Percentiles rank a stretch among this genome's conserved stretches.
Conservation (phyloP, 2,797 vertebrate genomes). For the Anguilla obscura region DNA sequence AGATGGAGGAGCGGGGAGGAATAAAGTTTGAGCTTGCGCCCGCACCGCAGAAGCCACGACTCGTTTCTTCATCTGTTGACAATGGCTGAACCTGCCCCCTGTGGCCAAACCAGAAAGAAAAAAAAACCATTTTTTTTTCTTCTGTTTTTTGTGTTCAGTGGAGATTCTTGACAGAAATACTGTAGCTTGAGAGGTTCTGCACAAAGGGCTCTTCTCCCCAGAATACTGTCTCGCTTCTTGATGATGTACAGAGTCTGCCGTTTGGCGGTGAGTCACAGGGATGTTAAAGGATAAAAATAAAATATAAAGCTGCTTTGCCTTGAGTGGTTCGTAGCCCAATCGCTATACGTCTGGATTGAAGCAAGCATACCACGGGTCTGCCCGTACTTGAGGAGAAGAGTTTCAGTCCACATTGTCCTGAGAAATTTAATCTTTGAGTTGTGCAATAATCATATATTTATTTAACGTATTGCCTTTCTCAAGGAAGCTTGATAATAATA, state of each 20-base stretch:
- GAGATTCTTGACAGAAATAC: not conserved
- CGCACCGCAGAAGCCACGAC: not conserved
- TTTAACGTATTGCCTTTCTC: too few species aligned
- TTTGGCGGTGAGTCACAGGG: not conserved
- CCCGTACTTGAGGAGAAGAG: not conserved
- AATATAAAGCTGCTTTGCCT: not conserved
- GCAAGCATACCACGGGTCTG: not conserved
- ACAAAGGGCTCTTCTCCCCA: not conserved
- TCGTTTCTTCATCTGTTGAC: not conserved
- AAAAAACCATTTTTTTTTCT: not conserved
- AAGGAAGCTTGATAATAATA: not conserved
- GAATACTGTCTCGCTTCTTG: not conserved
- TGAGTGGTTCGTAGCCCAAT: not conserved
- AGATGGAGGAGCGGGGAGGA: not conserved
- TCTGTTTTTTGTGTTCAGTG: not conserved
- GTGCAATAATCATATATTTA: not conserved
- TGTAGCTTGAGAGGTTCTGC: not conserved
- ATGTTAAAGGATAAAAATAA: not conserved
- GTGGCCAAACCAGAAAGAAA: not conserved
- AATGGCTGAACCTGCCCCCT: not conserved
- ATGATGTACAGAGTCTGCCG: not conserved
- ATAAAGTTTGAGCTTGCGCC: not conserved
- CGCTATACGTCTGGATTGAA: not conserved
- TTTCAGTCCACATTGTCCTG: not conserved
- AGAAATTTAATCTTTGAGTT: not conserved